These are phyloP conservation scores for Damaliscus lunatus DNA, from an alignment of 2,113 vertebrate species.

Conservation along the genomic window DNA sequence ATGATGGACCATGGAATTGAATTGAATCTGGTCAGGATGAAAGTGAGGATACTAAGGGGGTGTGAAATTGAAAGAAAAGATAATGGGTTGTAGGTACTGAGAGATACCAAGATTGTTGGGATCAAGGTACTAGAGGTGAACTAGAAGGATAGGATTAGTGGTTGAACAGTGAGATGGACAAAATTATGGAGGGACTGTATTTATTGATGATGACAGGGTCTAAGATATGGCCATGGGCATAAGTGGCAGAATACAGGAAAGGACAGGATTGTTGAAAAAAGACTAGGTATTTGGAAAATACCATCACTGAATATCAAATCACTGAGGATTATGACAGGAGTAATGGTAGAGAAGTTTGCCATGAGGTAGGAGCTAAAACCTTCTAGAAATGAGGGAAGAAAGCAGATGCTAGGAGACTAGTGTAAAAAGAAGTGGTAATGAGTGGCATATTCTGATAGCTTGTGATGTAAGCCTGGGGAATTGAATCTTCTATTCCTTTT, in stretches of 20 bases:
- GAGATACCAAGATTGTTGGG: neutral
- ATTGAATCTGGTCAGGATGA: neutral
- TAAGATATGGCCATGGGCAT: neutral
- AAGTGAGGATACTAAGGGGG: neutral
- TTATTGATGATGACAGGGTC: neutral
- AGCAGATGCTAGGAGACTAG: too few species aligned
- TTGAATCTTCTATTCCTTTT: neutral
- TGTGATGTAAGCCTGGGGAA: neutral
- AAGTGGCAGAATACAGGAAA: neutral
- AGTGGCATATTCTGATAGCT: neutral
- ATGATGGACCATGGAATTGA: neutral
- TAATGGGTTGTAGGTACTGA: neutral
- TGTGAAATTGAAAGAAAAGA: neutral
- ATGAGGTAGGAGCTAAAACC: neutral
- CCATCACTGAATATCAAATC: neutral
- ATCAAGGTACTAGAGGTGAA: neutral
- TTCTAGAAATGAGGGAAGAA: neutral
- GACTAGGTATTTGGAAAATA: neutral
- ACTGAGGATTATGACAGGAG: neutral
- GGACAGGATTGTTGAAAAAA: neutral
- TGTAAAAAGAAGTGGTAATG: neutral
- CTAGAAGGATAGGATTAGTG: neutral
- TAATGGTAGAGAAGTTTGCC: neutral
- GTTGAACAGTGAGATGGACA: neutral
- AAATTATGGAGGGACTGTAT: neutral